Conservation (phyloP, 2,113 vertebrate species). For the Corythoichthys intestinalis region DNA sequence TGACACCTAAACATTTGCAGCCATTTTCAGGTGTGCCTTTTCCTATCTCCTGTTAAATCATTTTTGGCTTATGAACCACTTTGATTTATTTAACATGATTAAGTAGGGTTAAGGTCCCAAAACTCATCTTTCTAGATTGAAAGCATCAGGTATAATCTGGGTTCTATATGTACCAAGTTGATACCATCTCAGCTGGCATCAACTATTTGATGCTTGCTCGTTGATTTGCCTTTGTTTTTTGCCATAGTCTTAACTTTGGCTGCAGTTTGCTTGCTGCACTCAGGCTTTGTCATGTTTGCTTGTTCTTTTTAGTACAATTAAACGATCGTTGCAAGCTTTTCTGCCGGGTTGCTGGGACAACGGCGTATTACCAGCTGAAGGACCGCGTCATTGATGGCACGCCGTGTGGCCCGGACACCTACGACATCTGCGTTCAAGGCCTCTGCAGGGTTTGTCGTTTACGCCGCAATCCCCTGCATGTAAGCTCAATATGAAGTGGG, state of each 20-base stretch:
- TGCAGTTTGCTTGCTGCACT: background rate
- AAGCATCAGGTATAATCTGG: too few species aligned
- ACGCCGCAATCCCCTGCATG: background rate
- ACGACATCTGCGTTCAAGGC: slow-evolving; percentile 97
- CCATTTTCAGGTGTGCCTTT: too few species aligned
- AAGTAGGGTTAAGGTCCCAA: too few species aligned
- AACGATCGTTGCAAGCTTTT: slow-evolving; percentile 99
- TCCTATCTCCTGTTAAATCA: too few species aligned
- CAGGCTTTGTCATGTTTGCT: background rate
- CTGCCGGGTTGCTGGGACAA: slow-evolving; percentile 89
- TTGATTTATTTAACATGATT: too few species aligned
- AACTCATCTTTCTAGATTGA: too few species aligned
- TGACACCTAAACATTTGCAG: too few species aligned
- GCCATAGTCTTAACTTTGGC: background rate
- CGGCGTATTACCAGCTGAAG: slow-evolving; percentile 91
- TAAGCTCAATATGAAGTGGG: background rate
- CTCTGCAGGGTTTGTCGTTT: slow-evolving; percentile 84
- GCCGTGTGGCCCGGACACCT: slow-evolving; percentile 86
- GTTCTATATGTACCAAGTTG: too few species aligned
- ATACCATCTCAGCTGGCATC: background rate
- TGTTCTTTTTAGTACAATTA: slow-evolving; percentile 77
- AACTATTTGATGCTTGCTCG: background rate
- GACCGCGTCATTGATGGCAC: slow-evolving; percentile 92
- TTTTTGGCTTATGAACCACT: too few species aligned
- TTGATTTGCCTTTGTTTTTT: background rate